phyloP scores from a whole-genome alignment of 1,140 invertebrate species.

The Hyposmocoma kahamanoa region DNA sequence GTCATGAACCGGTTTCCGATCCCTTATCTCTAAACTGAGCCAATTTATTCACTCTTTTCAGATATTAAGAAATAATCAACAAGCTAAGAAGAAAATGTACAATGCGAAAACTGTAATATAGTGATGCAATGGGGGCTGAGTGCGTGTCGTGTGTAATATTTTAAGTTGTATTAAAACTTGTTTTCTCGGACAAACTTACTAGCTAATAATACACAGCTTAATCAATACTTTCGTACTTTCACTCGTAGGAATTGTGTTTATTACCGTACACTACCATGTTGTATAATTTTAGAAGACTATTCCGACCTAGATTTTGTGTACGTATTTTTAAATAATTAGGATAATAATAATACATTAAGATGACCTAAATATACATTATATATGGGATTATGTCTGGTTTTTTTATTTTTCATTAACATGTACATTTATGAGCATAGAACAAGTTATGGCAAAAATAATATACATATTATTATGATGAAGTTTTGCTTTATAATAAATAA shows the following conservation, averaged over 20 bases:
- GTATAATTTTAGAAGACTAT: not conserved
- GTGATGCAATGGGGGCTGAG: slow-evolving; percentile 2
- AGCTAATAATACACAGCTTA: no score
- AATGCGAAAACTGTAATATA: slow-evolving; percentile 13
- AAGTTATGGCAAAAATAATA: no score
- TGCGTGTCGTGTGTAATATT: slow-evolving; percentile 5
- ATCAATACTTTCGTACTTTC: slow-evolving; percentile 1
- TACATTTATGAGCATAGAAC: no score
- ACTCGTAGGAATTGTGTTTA: not conserved
- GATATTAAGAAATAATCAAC: slow-evolving; percentile 11
- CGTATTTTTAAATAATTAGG: slow-evolving; percentile 1
- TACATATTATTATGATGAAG: no score
- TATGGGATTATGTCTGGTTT: not conserved
- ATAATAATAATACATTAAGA: slow-evolving; percentile 5
- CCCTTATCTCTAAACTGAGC: no score
- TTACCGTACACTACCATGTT: not conserved
- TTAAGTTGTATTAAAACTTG: slow-evolving; percentile 1
- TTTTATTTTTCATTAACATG: not conserved
- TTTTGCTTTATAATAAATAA: no score
- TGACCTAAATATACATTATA: slow-evolving; percentile 3
- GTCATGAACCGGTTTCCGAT: no score
- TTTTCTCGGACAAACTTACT: not conserved
- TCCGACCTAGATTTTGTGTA: not conserved
- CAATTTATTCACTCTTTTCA: no score
- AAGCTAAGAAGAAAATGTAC: not conserved